Conservation (phyloP, 2,888 invertebrate genomes). For the Eugnorisma glareosa region DNA sequence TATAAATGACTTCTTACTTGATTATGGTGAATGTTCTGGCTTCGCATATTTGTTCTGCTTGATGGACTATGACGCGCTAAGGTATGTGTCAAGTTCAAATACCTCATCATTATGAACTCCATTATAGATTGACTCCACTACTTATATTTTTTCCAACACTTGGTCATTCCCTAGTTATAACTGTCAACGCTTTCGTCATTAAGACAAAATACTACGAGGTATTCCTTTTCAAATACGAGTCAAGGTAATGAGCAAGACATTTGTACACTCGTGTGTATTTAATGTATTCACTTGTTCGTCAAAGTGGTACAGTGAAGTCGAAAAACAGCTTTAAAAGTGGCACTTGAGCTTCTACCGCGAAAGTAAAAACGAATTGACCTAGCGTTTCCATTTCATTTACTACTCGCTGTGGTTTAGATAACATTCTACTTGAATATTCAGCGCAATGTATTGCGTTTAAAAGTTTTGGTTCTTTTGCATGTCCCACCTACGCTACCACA, state of each 20-base stretch:
- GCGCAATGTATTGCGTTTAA: conserved; percentile 51
- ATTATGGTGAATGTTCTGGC: conserved; percentile 33
- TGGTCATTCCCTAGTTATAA: conserved; percentile 25
- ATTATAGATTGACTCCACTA: conserved; percentile 22
- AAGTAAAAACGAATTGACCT: conserved; percentile 66
- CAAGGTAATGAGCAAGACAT: conserved; percentile 71
- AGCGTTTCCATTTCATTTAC: conserved; percentile 57
- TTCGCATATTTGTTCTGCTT: conserved; percentile 47
- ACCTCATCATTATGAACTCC: conserved; percentile 4
- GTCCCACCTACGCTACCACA: conserved; percentile 47
- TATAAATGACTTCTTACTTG: conserved; percentile 12
- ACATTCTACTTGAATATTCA: conserved; percentile 19
- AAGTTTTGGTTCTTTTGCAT: conserved; percentile 29
- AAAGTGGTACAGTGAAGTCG: conserved; percentile 65
- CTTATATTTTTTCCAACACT: background rate
- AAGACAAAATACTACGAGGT: conserved; percentile 52
- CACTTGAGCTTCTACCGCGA: conserved; percentile 60
- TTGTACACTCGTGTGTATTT: conserved; percentile 70
- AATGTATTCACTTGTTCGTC: conserved; percentile 72
- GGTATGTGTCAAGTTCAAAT: conserved; percentile 39
- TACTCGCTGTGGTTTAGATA: conserved; percentile 22
- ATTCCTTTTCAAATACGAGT: conserved; percentile 63
- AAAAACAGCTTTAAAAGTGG: conserved; percentile 60
- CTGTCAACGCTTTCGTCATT: conserved; percentile 56
- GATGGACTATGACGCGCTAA: conserved; percentile 17